These are phyloP conservation scores for Plecturocebus donacophilus DNA, from an alignment of 2,113 vertebrate species.

Conservation along the genomic window DNA sequence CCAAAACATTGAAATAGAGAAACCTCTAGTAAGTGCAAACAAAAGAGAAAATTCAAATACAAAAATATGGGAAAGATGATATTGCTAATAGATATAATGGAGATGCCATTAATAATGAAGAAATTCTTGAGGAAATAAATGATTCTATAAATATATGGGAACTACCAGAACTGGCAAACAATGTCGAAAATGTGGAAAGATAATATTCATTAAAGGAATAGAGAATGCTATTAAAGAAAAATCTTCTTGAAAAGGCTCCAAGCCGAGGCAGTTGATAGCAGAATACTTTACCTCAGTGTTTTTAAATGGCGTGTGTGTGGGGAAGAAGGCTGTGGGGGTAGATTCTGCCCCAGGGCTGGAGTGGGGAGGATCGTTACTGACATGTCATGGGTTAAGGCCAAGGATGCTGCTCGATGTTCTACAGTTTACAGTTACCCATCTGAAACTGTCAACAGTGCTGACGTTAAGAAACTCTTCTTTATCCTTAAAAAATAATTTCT, in stretches of 20 bases:
- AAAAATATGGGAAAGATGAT: not conserved
- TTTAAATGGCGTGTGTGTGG: not conserved
- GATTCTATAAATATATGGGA: not conserved
- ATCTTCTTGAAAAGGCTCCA: not conserved
- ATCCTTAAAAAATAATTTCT: not conserved
- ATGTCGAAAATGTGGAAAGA: conserved; percentile 16
- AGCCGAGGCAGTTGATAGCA: not conserved
- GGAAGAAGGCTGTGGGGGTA: too few relatives aligned
- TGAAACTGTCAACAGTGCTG: not conserved
- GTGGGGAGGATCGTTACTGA: not conserved
- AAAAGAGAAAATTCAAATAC: not conserved
- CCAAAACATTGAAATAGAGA: not conserved
- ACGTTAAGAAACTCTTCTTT: not conserved
- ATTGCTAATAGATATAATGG: not conserved
- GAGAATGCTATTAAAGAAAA: not conserved
- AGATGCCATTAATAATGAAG: not conserved
- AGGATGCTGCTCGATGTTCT: not conserved
- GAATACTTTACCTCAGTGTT: not conserved
- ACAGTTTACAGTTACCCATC: not conserved
- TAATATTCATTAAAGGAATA: not conserved
- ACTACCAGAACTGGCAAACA: not conserved
- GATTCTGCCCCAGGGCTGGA: not conserved
- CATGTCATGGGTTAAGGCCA: not conserved
- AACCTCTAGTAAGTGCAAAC: not conserved
- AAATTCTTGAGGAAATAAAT: not conserved